These are phyloP conservation scores for Semaprochilodus insignis DNA, from an alignment of 2,797 vertebrate genomes.

Conservation along the genomic window DNA sequence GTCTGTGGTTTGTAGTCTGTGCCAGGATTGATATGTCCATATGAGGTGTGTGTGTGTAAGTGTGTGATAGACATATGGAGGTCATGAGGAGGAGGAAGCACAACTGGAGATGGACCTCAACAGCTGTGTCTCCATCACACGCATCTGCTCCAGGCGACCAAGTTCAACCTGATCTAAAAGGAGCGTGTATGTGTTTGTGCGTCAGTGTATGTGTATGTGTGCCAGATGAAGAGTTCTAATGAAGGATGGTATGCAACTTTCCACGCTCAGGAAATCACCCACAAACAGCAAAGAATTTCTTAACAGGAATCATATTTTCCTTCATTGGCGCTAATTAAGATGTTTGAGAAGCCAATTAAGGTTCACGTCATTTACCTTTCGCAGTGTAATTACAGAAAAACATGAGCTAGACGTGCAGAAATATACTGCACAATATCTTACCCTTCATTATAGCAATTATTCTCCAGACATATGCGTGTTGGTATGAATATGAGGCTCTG, in stretches of 20 bases:
- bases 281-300: conserved; percentile 24
- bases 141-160: conserved; percentile 56
- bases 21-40: conserved; percentile 44
- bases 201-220: background rate
- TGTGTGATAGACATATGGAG: conserved; percentile 56
- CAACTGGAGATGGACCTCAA: conserved; percentile 51
- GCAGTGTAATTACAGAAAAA: conserved; percentile 38
- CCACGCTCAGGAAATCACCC: conserved; percentile 38
- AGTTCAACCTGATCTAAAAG: conserved; percentile 45
- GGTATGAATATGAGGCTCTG: background rate
- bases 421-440: conserved; percentile 18
- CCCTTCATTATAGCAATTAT: conserved; percentile 38
- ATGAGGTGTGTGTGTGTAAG: conserved; percentile 12
- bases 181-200: background rate
- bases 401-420: conserved; percentile 18
- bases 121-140: conserved; percentile 58
- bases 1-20: conserved; percentile 41
- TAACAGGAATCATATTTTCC: conserved; percentile 42
- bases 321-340: conserved; percentile 46
- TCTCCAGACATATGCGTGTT: conserved; percentile 5
- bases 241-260: conserved; percentile 23
- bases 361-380: conserved; percentile 39
- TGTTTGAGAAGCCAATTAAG: conserved; percentile 48
- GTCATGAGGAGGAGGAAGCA: conserved; percentile 57
- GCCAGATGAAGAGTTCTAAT: background rate